Evolutionary conservation across 2,797 vertebrate genomes (phyloP), one percentile per base, ranked within the genome.

Genomic region (Pagetopsis macropterus): DNA sequence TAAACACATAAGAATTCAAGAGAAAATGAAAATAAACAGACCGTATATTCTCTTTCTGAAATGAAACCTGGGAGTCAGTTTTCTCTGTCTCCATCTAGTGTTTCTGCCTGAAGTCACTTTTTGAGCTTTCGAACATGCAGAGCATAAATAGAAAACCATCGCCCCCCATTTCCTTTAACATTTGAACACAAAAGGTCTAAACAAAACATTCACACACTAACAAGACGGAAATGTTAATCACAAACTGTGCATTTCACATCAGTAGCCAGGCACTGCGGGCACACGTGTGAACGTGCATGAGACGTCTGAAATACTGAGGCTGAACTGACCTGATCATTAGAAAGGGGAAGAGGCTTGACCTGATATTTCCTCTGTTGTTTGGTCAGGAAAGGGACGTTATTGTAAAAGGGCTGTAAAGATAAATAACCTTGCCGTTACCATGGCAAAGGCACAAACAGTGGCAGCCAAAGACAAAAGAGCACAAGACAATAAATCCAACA

Each of bases 361-460:
- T 89, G 85, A 93, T 92, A 90, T 95, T 96, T 96, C 95, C 94
- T 95, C 92, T 94, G 93, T 95, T 95, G 93, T 95, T 95, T 95
- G 85, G 90, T 92, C 90, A 94, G 94, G 94, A 95, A 95, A 96
- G 91, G 94, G 94, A 94, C 95, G 94, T 96, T 96, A 94, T 91
- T 94, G 91, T 65, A 67, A 94, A 91, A 90, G 90, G 88, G 83
- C 87, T 78, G 87, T 91, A 85, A 92, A 87, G 94, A 95, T 95
- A 96, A 95, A 95, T 95, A 96, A 92, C 89, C 91, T 89, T 61
- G 84, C 82, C 33, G 94, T 96, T 96, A 93, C 95, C 94, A 96
- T 95, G 92, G 94, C 88, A 96, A 95, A 94, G 83, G 72, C 84
- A 84, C 91, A 96, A 96, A 96, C 94, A 96, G 75, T 81, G 86